These are phyloP conservation scores for Myotis vivesi DNA, from an alignment of 2,797 vertebrate species.

Conservation along the genomic window DNA sequence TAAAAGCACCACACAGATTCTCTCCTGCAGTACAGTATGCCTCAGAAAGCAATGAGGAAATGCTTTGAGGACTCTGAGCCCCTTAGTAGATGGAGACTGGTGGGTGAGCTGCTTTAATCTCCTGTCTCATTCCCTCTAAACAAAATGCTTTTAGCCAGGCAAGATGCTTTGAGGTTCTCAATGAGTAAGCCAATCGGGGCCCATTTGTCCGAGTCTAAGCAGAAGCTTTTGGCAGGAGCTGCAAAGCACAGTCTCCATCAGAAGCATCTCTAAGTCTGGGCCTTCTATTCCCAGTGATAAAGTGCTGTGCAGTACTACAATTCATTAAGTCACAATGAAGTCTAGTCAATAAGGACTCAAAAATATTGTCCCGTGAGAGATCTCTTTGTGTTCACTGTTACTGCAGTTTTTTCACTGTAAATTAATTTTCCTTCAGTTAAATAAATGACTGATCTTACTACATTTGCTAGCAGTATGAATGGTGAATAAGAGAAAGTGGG, in stretches of 20 bases:
- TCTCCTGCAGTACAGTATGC: background rate
- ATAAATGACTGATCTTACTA: slow-evolving; percentile 49
- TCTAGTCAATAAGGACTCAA: slow-evolving; percentile 73
- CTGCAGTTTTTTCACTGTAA: slow-evolving; percentile 46
- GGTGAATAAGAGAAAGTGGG: background rate
- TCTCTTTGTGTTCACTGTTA: slow-evolving; percentile 16
- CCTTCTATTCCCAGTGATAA: slow-evolving; percentile 58
- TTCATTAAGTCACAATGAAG: slow-evolving; percentile 70
- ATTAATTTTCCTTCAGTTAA: slow-evolving; percentile 69
- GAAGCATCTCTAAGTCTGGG: slow-evolving; percentile 37
- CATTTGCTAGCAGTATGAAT: slow-evolving; percentile 34
- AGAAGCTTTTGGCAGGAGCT: slow-evolving; percentile 61
- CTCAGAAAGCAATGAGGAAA: background rate
- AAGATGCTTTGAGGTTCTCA: slow-evolving; percentile 26
- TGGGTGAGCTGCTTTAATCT: background rate
- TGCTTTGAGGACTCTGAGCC: background rate
- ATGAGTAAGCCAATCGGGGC: slow-evolving; percentile 9
- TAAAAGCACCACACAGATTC: background rate
- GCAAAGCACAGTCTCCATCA: slow-evolving; percentile 36
- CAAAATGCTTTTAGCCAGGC: slow-evolving; percentile 56
- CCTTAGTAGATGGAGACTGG: background rate
- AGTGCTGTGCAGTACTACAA: slow-evolving; percentile 57
- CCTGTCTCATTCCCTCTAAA: background rate
- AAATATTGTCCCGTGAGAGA: slow-evolving; percentile 72
- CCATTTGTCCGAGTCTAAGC: background rate